phyloP scores from a whole-genome alignment of 2,113 vertebrate species.

The Rhea americana region DNA sequence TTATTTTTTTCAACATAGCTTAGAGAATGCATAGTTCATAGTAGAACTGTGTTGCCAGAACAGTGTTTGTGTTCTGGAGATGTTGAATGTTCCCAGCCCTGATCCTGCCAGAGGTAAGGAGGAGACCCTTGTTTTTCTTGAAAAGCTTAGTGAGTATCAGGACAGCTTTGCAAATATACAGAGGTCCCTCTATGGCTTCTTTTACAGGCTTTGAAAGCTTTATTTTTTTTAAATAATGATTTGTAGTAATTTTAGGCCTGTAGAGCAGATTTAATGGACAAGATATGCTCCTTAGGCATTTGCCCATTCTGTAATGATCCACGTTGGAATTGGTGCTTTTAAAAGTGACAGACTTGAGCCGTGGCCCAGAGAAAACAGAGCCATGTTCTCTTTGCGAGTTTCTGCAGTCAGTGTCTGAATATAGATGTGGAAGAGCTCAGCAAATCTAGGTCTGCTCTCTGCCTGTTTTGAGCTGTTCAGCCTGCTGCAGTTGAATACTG shows the following conservation, averaged over 20 bases:
- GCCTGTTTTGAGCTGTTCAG: neutral
- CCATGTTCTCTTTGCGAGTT: neutral
- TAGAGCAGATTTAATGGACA: constrained; percentile 3
- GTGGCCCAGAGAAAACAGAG: neutral
- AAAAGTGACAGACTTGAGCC: neutral
- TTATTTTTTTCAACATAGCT: neutral
- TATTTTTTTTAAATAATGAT: neutral
- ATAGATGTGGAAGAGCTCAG: neutral
- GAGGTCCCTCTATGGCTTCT: constrained; percentile 1
- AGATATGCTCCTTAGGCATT: neutral
- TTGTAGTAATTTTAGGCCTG: neutral
- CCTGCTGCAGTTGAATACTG: fast-evolving
- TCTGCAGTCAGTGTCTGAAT: neutral
- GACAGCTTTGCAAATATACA: constrained; percentile 11
- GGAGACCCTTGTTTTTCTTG: neutral
- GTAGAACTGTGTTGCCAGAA: neutral
- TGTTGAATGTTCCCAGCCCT: neutral
- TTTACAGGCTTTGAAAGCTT: constrained; percentile 22
- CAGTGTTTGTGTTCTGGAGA: neutral
- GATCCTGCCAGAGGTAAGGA: neutral
- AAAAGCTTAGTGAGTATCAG: neutral
- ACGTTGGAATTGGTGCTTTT: neutral
- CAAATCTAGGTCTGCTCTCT: neutral
- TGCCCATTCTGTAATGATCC: neutral
- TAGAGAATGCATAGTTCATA: neutral